Percentiles rank a stretch among this genome's conserved stretches.
Evolutionary conservation across 2,888 invertebrate species (phyloP).

Genomic region (Rotaria magnacalcarata): DNA sequence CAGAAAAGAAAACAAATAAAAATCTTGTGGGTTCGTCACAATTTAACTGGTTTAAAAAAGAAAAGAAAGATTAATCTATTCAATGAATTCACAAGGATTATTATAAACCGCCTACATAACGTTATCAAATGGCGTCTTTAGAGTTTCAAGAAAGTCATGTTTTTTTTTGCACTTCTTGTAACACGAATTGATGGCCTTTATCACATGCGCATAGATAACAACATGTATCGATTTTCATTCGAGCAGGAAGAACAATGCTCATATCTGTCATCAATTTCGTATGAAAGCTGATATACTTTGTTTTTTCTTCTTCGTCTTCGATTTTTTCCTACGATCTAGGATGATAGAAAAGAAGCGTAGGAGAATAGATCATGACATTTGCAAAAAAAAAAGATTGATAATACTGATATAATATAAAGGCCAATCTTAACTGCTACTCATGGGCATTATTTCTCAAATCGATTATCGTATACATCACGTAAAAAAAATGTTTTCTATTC

Average conservation of each 20-base stretch:
- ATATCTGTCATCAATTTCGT: neutral
- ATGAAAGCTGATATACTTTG: neutral
- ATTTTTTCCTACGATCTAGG: neutral
- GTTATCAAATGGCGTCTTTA: neutral
- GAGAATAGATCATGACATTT: slow-evolving; percentile 22
- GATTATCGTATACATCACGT: neutral
- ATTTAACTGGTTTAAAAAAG: too few species aligned
- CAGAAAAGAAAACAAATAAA: too few species aligned
- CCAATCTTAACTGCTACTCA: neutral
- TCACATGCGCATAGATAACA: neutral
- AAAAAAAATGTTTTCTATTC: neutral
- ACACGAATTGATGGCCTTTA: neutral
- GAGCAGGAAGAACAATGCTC: neutral
- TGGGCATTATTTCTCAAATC: neutral
- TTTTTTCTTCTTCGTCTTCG: too few species aligned
- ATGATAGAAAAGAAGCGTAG: neutral
- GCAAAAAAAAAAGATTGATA: neutral
- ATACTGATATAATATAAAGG: neutral
- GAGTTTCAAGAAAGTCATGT: neutral
- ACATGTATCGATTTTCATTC: neutral
- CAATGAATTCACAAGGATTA: too few species aligned
- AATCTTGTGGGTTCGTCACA: too few species aligned
- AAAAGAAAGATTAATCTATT: too few species aligned
- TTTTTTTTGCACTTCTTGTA: neutral
- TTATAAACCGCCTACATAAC: neutral